These are phyloP conservation scores for Platycercus adscitus DNA, from an alignment of 2,113 vertebrate species.

Conservation along the genomic window DNA sequence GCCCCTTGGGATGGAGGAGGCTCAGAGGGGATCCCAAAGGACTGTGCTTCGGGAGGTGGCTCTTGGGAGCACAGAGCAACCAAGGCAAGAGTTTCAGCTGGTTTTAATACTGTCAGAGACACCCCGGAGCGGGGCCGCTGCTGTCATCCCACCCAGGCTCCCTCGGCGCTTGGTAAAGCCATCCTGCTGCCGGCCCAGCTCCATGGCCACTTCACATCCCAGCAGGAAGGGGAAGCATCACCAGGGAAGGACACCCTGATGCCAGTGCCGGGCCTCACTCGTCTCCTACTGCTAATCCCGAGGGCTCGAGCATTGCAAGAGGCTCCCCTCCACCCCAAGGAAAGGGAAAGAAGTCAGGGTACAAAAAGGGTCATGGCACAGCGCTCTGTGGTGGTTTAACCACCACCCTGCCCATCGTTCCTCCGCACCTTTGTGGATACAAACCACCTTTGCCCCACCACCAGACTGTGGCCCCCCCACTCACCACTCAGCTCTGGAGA, in stretches of 20 bases:
- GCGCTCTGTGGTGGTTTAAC: background rate
- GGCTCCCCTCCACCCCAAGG: background rate
- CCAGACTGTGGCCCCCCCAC: background rate
- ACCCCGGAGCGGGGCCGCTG: background rate
- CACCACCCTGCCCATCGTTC: background rate
- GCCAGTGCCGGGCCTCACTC: background rate
- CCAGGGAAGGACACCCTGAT: background rate
- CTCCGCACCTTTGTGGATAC: background rate
- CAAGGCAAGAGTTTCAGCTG: constrained; percentile 30
- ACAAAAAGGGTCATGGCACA: background rate
- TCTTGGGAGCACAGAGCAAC: background rate
- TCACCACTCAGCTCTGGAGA: background rate
- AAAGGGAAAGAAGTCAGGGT: constrained; percentile 9
- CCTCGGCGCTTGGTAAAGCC: background rate
- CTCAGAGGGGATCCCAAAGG: background rate
- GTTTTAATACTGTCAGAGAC: constrained; percentile 69
- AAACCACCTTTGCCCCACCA: background rate
- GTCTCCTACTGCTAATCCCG: background rate
- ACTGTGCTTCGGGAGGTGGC: fast-evolving
- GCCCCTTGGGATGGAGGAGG: fast-evolving
- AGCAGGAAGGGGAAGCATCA: background rate
- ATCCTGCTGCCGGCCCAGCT: background rate
- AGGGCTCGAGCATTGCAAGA: background rate
- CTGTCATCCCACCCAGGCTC: background rate
- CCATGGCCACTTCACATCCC: fast-evolving